A percentile compares a stretch with the other conserved stretches of the same genome.
phyloP scores from a whole-genome alignment of 2,888 invertebrate genomes.

The Ellobium chinense region DNA sequence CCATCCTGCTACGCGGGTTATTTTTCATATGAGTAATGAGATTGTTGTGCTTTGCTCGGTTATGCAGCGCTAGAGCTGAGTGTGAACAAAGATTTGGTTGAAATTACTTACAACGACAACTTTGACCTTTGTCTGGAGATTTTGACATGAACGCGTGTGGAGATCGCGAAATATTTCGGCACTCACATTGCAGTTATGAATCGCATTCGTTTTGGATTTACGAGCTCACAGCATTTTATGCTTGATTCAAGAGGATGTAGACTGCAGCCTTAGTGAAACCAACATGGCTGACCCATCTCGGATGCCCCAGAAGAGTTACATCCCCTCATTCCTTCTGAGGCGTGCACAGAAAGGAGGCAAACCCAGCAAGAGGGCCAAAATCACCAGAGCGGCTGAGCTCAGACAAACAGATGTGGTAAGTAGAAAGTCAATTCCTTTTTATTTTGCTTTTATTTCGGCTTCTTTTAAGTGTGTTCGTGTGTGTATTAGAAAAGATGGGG shows the following conservation, averaged over 20 bases:
- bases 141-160: too few relatives aligned
- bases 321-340: slow-evolving; percentile 40
- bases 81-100: too few relatives aligned
- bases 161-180: too few relatives aligned
- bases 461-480: too few relatives aligned
- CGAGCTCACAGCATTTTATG: background rate
- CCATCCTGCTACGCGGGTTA: too few relatives aligned
- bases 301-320: slow-evolving; percentile 25
- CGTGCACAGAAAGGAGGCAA: slow-evolving; percentile 21
- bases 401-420: slow-evolving; percentile 36
- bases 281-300: slow-evolving; percentile 33
- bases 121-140: too few relatives aligned
- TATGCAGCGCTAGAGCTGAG: too few relatives aligned
- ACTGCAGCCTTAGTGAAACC: background rate
- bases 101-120: too few relatives aligned
- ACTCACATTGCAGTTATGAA: background rate
- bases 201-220: background rate
- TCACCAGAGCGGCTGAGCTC: slow-evolving; percentile 25
- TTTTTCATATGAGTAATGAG: too few relatives aligned
- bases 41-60: too few relatives aligned
- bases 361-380: slow-evolving; percentile 1
- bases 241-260: slow-evolving; percentile 3
- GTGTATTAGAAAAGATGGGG: slow-evolving; percentile 1
- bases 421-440: too few relatives aligned
- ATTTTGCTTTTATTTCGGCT: too few relatives aligned